A percentile compares a stretch with the other conserved stretches of the same genome.
Conservation (phyloP, 1,140 invertebrate genomes). For the Ptiloglossa arizonensis region DNA sequence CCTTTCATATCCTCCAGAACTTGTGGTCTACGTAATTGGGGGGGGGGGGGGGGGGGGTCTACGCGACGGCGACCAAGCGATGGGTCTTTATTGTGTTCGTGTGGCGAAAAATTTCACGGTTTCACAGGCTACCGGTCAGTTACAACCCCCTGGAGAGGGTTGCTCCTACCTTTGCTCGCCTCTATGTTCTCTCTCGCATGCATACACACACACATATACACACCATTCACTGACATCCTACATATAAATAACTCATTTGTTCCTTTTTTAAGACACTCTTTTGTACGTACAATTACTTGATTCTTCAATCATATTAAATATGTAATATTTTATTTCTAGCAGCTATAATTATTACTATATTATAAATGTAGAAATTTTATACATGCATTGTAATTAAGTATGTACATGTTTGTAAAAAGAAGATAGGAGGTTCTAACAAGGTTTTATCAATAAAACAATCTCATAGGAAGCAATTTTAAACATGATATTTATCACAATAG, state of each 20-base stretch:
- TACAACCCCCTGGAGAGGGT: too few relatives aligned
- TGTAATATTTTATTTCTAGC: neutral
- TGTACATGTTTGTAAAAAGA: constrained; percentile 16
- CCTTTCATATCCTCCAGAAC: too few relatives aligned
- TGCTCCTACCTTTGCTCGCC: too few relatives aligned
- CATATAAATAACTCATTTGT: constrained; percentile 21
- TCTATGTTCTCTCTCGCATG: too few relatives aligned
- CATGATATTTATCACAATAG: constrained; percentile 1
- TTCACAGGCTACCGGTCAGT: too few relatives aligned
- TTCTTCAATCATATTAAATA: neutral
- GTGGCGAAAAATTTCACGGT: too few relatives aligned
- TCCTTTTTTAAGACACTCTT: neutral
- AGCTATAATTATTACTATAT: neutral
- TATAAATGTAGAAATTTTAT: constrained; percentile 24
- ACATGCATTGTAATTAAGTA: neutral
- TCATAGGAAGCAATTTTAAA: neutral
- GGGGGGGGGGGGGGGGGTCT: too few relatives aligned
- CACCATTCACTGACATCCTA: too few relatives aligned
- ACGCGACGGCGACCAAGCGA: too few relatives aligned
- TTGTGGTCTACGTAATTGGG: too few relatives aligned
- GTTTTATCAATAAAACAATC: neutral
- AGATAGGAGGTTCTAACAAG: neutral
- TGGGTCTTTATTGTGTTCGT: too few relatives aligned
- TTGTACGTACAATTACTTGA: constrained; percentile 10
- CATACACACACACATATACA: too few relatives aligned